Evolutionary conservation across 2,797 vertebrate genomes (phyloP).

Genomic region (Channallabes apus): DNA sequence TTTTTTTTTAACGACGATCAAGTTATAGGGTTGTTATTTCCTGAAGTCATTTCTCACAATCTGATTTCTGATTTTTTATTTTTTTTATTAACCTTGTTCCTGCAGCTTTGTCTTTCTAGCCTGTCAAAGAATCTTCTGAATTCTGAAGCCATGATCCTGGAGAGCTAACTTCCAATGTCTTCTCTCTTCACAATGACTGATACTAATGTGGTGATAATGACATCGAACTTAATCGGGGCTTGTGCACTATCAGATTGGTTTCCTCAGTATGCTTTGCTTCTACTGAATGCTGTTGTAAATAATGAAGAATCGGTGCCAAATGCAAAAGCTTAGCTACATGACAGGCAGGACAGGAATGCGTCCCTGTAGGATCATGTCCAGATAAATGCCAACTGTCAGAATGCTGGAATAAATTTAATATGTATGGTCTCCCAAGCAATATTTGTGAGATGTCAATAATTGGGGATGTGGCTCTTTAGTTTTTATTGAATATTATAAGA

Average conservation of each 20-base stretch:
- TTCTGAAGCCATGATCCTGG: background rate
- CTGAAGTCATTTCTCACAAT: background rate
- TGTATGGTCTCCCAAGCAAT: background rate
- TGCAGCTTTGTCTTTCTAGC: background rate
- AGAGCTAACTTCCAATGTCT: background rate
- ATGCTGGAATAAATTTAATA: background rate
- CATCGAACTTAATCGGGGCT: background rate
- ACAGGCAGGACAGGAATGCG: background rate
- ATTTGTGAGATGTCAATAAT: background rate
- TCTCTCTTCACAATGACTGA: background rate
- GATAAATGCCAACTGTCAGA: background rate
- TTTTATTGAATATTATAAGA: background rate
- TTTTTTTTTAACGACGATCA: background rate
- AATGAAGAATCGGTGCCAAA: background rate
- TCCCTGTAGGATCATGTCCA: background rate
- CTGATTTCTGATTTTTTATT: background rate
- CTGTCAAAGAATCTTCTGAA: slow-evolving; percentile 4
- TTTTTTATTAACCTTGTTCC: background rate
- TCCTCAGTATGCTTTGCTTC: background rate
- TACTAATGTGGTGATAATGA: background rate
- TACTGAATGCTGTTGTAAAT: background rate
- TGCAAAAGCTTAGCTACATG: background rate
- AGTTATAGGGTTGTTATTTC: slow-evolving; percentile 5
- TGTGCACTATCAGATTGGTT: background rate
- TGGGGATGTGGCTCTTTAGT: no score